Percentiles rank a stretch among this genome's conserved stretches.
These are phyloP conservation scores for Brachyrhaphis roseni DNA, from an alignment of 2,797 vertebrate species.

Conservation along the genomic window DNA sequence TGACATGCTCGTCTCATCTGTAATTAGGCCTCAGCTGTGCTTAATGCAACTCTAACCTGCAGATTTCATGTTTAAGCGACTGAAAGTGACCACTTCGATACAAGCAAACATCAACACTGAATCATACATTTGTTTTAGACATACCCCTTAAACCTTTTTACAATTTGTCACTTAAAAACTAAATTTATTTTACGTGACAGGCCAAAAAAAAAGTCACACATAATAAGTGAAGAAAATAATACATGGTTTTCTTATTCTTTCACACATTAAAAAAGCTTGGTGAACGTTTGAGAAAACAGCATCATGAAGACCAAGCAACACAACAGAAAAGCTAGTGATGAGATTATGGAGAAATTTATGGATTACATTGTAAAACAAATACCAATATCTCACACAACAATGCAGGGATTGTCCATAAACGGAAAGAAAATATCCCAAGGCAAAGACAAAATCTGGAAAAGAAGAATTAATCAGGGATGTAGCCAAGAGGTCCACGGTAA, in stretches of 20 bases:
- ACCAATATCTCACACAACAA: background rate
- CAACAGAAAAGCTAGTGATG: background rate
- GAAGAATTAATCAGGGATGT: background rate
- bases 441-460: background rate
- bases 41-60: conserved; percentile 53
- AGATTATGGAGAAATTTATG: background rate
- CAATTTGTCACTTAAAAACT: background rate
- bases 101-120: background rate
- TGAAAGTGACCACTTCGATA: conserved; percentile 48
- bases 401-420: background rate
- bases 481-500: background rate
- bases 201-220: background rate
- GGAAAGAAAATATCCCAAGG: background rate
- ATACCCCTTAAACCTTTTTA: background rate
- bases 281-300: background rate
- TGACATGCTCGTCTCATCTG: conserved; percentile 61
- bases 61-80: too few species aligned
- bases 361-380: background rate
- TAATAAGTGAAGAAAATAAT: background rate
- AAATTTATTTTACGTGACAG: background rate
- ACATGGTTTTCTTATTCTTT: background rate
- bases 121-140: background rate
- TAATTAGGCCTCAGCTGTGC: conserved; percentile 68
- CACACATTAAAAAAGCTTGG: background rate
- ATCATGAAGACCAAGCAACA: too few species aligned